phyloP scores from a whole-genome alignment of 2,113 vertebrate species.

The Pygathrix nemaeus region DNA sequence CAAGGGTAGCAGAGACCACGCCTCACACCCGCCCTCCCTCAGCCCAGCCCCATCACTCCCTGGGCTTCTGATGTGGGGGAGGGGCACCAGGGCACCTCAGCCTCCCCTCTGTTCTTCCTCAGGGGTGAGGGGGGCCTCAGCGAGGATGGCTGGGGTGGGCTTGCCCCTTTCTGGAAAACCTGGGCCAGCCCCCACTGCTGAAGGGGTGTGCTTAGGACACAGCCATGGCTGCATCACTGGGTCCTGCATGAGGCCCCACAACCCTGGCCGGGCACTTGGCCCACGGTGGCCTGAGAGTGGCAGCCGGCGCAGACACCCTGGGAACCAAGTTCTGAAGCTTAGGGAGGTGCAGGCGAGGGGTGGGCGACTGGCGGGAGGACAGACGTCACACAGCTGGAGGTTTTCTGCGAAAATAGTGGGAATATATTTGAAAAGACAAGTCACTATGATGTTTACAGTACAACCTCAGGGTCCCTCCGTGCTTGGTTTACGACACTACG shows the following conservation, averaged over 20 bases:
- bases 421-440: constrained; percentile 82
- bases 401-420: constrained; percentile 84
- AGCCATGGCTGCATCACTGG: too few species aligned
- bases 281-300: too few species aligned
- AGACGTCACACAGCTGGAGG: background rate
- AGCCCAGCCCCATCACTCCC: background rate
- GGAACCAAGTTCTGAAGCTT: background rate
- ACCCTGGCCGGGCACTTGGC: background rate
- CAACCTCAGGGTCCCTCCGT: constrained; percentile 71
- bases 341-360: rapidly evolving
- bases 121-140: too few species aligned
- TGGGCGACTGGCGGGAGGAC: background rate
- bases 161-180: background rate
- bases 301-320: rapidly evolving
- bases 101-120: background rate
- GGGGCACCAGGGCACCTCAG: background rate
- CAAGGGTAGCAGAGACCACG: too few species aligned
- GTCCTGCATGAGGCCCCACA: background rate
- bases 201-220: background rate
- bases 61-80: background rate
- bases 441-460: constrained; percentile 75
- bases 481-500: constrained; percentile 83
- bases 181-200: background rate
- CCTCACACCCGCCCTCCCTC: background rate
- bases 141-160: background rate